Conservation (phyloP, 2,113 vertebrate genomes). For the Speoplatyrhinus poulsoni region DNA sequence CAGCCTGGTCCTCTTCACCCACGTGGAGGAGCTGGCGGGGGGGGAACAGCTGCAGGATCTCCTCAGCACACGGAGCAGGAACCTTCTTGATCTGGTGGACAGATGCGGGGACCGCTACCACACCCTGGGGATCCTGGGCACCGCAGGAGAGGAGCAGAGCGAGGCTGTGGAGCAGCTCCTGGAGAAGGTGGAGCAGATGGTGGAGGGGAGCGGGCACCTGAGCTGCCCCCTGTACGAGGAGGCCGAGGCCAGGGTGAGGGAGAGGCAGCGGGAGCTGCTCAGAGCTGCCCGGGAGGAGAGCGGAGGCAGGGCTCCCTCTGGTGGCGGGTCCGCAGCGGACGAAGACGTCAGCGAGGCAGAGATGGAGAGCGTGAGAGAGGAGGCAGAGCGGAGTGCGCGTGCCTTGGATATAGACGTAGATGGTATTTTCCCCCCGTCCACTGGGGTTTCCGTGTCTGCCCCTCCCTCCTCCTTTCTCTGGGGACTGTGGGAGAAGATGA, state of each 20-base stretch:
- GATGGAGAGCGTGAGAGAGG: conserved; percentile 40
- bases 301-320: neutral
- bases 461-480: conserved; percentile 36
- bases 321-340: conserved; percentile 13
- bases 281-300: conserved; percentile 9
- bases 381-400: conserved; percentile 57
- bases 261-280: conserved; percentile 42
- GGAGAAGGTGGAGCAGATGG: conserved; percentile 69
- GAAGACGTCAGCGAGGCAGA: conserved; percentile 38
- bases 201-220: conserved; percentile 56
- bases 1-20: conserved; percentile 74
- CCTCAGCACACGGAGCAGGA: conserved; percentile 62
- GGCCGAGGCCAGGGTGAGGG: conserved; percentile 43
- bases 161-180: conserved; percentile 63
- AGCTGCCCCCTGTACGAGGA: conserved; percentile 64
- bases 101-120: conserved; percentile 67
- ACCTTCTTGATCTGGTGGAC: conserved; percentile 63
- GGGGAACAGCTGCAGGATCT: conserved; percentile 64
- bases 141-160: conserved; percentile 18
- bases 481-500: conserved; percentile 67
- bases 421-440: conserved; percentile 15
- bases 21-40: conserved; percentile 65
- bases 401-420: conserved; percentile 48
- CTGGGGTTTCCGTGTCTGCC: conserved; percentile 21
- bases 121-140: conserved; percentile 42